These are phyloP conservation scores for Poecilobothrus nobilitatus DNA, from an alignment of 2,888 invertebrate species.

Conservation along the genomic window DNA sequence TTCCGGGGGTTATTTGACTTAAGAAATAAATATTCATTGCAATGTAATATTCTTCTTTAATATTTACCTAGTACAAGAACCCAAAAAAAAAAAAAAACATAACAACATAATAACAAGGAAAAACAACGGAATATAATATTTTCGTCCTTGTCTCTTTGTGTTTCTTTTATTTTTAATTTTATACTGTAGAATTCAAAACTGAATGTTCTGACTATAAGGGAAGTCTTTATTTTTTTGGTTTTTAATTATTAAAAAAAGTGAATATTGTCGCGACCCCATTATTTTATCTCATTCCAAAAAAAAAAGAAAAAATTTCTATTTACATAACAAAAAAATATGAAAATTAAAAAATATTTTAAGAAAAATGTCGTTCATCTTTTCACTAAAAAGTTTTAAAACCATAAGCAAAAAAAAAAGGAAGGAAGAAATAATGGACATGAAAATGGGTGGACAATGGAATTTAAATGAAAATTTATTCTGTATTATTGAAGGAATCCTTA, in stretches of 20 bases:
- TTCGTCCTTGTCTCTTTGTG: no score
- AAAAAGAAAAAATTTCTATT: background rate
- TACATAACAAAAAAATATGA: background rate
- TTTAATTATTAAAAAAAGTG: background rate
- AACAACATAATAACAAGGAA: no score
- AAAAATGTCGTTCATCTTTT: background rate
- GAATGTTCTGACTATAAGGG: background rate
- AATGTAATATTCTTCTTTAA: background rate
- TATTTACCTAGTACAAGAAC: background rate
- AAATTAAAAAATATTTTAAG: background rate
- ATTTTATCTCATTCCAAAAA: background rate
- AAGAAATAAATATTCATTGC: background rate
- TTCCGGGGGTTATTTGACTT: background rate
- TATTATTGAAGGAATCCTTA: no score
- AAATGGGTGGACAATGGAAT: background rate
- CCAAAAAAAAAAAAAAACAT: background rate
- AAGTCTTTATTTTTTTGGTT: background rate
- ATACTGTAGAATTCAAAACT: background rate
- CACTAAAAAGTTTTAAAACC: background rate
- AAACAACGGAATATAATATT: no score
- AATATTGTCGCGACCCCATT: slow-evolving; percentile 1
- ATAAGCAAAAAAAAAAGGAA: background rate
- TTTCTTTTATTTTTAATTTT: no score
- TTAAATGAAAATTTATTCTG: no score
- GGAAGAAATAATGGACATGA: background rate